These are phyloP conservation scores for Lepidurus packardi DNA, from an alignment of 1,140 invertebrate genomes.

Conservation along the genomic window DNA sequence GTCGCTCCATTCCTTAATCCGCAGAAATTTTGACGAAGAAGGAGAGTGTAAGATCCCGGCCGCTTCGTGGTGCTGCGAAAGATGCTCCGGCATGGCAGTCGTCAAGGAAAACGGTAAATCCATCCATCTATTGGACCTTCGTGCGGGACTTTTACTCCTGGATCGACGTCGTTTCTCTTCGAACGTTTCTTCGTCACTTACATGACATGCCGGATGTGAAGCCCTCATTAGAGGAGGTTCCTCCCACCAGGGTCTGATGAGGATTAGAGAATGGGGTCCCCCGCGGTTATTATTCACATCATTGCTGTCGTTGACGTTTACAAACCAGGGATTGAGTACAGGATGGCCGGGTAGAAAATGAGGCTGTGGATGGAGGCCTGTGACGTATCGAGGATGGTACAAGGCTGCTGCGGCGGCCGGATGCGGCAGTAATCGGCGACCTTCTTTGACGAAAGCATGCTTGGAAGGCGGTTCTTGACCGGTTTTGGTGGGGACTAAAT, in stretches of 20 bases:
- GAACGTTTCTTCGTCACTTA: neutral
- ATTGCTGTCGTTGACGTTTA: neutral
- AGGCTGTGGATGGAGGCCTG: neutral
- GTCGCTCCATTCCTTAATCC: neutral
- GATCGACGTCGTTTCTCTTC: slow-evolving; percentile 12
- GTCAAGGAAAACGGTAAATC: neutral
- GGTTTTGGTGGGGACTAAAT: slow-evolving; percentile 1
- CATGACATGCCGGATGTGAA: neutral
- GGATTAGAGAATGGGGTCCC: neutral
- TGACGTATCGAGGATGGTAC: neutral
- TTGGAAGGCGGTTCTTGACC: slow-evolving; percentile 2
- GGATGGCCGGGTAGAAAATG: neutral
- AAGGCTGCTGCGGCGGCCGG: neutral
- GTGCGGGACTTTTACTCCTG: neutral
- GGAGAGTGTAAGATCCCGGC: neutral
- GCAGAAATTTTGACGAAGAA: neutral
- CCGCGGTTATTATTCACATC: neutral
- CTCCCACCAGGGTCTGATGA: slow-evolving; percentile 3
- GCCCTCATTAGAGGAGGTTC: neutral
- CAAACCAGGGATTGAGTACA: neutral
- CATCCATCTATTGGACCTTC: neutral
- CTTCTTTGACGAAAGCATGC: neutral
- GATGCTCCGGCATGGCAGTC: slow-evolving; percentile 6
- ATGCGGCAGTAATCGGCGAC: neutral
- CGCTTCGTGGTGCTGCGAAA: neutral